Evolutionary conservation across 2,888 invertebrate genomes (phyloP), one percentile per base, ranked within the genome.

Genomic region (Protophormia terraenovae): DNA sequence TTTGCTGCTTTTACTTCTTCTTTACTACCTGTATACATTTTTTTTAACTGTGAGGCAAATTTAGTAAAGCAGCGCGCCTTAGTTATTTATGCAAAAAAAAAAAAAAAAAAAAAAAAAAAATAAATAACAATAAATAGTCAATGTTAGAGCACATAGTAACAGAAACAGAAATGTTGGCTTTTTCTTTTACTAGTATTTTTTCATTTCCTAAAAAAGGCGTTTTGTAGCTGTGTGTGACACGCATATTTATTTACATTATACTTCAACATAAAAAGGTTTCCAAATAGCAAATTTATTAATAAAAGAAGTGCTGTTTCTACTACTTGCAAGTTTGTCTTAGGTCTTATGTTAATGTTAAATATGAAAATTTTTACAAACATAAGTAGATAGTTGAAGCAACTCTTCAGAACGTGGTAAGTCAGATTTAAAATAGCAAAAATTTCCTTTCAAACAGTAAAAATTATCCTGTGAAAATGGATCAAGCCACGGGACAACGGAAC

Each of bases 191-290:
- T 38, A n/a, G n/a, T 50, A 14, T 14, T 19, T 19, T 35, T 19
- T 73, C 29, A 10, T 35, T 32, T 29, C 19, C 47, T 2, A 64
- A 69, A 45, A 53, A 53, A 53, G 53, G 82, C 62, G 64, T 78
- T 64, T 69, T 75, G 47, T 79, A 55, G 10, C 47, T 64, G 58
- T 22, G 22, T 35, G 16, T 60, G 75, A 14, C 71, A 72, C 71
- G 71, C 78, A 79, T 75, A 81, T 66, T 76, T 69, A 38, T 69
- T 78, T 60, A 50, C 27, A 38, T 47, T 62, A 35, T 62, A 79
- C 53, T 79, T 64, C 29, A 55, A 27, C 35, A 29, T 38, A 58
- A 58, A 58, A 10, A 72, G 2, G 38, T 6, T 22, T 3, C n/a
- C 35, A 29, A 60, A 32, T 47, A 32, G 14, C 22, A 35, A 64